These are phyloP conservation scores for Drosophila siamana DNA, from an alignment of 2,888 invertebrate species.

Conservation along the genomic window DNA sequence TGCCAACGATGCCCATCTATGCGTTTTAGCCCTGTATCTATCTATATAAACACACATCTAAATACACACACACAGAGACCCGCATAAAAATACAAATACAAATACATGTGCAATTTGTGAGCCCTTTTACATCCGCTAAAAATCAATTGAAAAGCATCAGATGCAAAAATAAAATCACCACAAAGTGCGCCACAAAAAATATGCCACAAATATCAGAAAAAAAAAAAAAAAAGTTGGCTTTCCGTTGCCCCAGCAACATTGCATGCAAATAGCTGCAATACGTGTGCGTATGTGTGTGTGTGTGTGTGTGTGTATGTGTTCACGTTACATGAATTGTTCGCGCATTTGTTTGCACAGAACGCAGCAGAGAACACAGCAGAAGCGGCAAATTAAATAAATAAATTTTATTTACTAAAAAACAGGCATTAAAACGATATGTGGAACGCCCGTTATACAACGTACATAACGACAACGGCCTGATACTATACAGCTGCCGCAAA, in stretches of 20 bases:
- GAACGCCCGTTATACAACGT: slow-evolving; percentile 12
- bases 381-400: slow-evolving; percentile 71
- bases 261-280: slow-evolving; percentile 59
- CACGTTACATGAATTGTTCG: slow-evolving; percentile 71
- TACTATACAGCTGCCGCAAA: slow-evolving; percentile 56
- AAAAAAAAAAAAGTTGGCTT: slow-evolving; percentile 59
- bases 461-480: slow-evolving; percentile 19
- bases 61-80: neutral
- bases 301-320: slow-evolving; percentile 10
- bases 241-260: slow-evolving; percentile 61
- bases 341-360: slow-evolving; percentile 66
- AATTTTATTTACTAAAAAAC: slow-evolving; percentile 65
- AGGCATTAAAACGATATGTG: slow-evolving; percentile 47
- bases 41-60: neutral
- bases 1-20: neutral
- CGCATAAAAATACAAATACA: neutral
- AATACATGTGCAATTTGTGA: slow-evolving; percentile 17
- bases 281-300: neutral
- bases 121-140: slow-evolving; percentile 40
- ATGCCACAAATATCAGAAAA: slow-evolving; percentile 47
- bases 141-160: slow-evolving; percentile 44
- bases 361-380: slow-evolving; percentile 45
- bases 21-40: neutral
- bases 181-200: slow-evolving; percentile 62
- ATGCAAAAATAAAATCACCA: slow-evolving; percentile 44